These are phyloP conservation scores for Bergia puertoricense DNA, from an alignment of 92 coral and sea anemone genomes.

Conservation along the genomic window DNA sequence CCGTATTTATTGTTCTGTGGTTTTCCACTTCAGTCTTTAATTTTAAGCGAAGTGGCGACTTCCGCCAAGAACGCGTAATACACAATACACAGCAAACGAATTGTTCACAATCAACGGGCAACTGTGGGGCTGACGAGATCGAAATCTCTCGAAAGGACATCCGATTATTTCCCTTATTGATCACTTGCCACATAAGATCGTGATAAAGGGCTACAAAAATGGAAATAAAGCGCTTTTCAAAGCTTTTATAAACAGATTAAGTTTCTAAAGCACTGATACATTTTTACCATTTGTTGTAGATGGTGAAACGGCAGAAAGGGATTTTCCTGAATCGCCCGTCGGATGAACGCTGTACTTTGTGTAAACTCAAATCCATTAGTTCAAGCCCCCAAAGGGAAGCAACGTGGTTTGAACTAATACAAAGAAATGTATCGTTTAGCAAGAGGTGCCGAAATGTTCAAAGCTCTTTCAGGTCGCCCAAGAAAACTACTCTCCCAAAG, in stretches of 20 bases:
- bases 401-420: neutral
- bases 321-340: conserved; percentile 26
- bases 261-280: conserved; percentile 17
- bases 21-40: conserved; percentile 49
- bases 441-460: neutral
- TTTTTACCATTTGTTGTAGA: conserved; percentile 24
- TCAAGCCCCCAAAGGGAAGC: conserved; percentile 20
- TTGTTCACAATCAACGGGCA: conserved; percentile 41
- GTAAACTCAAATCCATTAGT: conserved; percentile 46
- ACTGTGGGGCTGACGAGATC: conserved; percentile 16
- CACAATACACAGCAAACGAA: conserved; percentile 55
- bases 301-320: conserved; percentile 32
- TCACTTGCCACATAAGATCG: neutral
- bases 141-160: conserved; percentile 29
- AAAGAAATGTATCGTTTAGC: conserved; percentile 18
- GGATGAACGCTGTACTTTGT: conserved; percentile 22
- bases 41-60: conserved; percentile 65
- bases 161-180: conserved; percentile 32
- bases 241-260: conserved; percentile 16
- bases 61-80: conserved; percentile 57
- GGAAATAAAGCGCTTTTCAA: neutral
- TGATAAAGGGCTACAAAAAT: neutral
- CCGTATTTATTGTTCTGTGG: conserved; percentile 34
- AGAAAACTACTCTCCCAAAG: neutral
- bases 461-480: neutral